These are phyloP conservation scores for Lineus longissimus DNA, from an alignment of 1,140 invertebrate genomes.

Conservation along the genomic window DNA sequence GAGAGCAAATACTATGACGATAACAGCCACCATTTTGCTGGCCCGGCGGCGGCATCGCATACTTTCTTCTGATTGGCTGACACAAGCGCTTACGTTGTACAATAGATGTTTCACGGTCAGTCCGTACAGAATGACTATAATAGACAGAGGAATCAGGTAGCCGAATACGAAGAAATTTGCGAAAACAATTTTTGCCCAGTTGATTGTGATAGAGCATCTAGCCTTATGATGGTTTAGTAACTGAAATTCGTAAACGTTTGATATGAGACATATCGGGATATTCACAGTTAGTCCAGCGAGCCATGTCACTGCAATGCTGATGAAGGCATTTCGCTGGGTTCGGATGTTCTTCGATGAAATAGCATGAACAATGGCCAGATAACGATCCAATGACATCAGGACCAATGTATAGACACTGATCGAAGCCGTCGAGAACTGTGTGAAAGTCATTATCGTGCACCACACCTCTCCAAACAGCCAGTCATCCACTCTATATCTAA, in stretches of 20 bases:
- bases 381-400: conserved; percentile 91
- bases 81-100: conserved; percentile 65
- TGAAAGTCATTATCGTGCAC: conserved; percentile 83
- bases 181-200: no score
- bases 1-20: conserved; percentile 89
- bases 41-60: conserved; percentile 83
- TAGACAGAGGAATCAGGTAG: conserved; percentile 53
- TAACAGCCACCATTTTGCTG: conserved; percentile 87
- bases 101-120: conserved; percentile 74
- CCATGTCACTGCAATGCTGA: conserved; percentile 71
- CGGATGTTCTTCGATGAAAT: conserved; percentile 82
- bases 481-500: conserved; percentile 48
- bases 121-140: conserved; percentile 86
- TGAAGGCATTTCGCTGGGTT: conserved; percentile 78
- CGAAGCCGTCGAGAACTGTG: conserved; percentile 74
- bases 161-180: conserved; percentile 55
- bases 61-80: conserved; percentile 65
- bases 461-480: conserved; percentile 89
- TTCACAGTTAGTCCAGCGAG: conserved; percentile 67
- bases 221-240: conserved; percentile 42
- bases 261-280: conserved; percentile 72
- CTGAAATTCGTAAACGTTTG: no score
- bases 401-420: conserved; percentile 92
- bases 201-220: no score
- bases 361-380: conserved; percentile 90